Percentiles rank a stretch among this genome's conserved stretches.
Conservation (phyloP, 1,140 invertebrate species). For the Psix sp. region DNA sequence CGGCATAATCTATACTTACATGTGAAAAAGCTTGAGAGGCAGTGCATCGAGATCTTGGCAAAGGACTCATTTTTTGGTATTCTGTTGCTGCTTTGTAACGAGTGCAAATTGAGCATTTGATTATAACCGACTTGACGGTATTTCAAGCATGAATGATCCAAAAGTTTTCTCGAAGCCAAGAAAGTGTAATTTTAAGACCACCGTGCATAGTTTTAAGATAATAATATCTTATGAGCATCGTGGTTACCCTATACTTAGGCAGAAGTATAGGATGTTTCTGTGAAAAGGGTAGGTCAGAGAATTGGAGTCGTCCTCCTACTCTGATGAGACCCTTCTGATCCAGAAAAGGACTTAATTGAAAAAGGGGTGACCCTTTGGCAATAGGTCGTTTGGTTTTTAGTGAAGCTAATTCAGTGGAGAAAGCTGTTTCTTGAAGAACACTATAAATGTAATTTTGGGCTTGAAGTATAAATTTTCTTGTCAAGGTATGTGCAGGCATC, state of each 20-base stretch:
- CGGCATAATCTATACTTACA: not conserved
- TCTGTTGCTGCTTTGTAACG: not conserved
- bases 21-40: not conserved
- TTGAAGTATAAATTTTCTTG: too few species aligned
- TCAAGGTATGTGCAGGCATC: too few species aligned
- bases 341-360: not conserved
- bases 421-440: not conserved
- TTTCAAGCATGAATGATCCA: not conserved
- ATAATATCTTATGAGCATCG: not conserved
- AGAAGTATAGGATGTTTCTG: not conserved
- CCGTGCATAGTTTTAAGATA: not conserved
- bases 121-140: not conserved
- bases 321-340: not conserved
- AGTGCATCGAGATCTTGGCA: not conserved
- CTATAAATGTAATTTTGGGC: not conserved
- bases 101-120: not conserved
- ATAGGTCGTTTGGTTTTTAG: not conserved
- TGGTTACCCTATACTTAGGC: not conserved
- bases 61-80: not conserved
- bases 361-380: not conserved
- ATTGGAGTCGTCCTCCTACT: not conserved
- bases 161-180: not conserved
- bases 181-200: not conserved
- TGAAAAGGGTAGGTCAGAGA: not conserved
- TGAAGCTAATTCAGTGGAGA: not conserved